Conservation (phyloP, 2,113 vertebrate genomes). For the Chrysemys picta region DNA sequence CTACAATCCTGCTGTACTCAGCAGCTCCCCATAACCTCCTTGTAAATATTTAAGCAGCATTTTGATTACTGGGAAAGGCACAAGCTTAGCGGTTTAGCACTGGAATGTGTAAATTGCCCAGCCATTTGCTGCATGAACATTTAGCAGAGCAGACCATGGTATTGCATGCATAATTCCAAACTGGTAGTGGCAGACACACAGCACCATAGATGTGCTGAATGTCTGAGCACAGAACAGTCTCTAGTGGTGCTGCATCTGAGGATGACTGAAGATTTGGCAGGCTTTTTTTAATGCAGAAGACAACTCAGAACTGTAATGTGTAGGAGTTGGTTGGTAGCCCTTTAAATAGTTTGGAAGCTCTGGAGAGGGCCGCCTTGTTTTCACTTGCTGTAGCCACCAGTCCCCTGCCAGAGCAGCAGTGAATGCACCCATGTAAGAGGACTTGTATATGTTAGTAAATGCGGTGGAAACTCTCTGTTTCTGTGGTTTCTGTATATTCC, state of each 20-base stretch:
- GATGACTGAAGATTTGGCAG: slow-evolving; percentile 47
- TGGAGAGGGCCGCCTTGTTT: not conserved
- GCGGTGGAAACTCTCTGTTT: not conserved
- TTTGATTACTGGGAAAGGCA: not conserved
- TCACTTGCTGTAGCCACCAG: not conserved
- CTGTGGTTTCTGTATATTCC: not conserved
- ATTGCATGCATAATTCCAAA: not conserved
- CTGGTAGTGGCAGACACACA: not conserved
- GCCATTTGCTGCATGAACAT: not conserved
- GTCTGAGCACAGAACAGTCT: not conserved
- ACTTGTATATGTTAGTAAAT: not conserved
- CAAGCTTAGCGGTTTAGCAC: not conserved
- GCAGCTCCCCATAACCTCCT: not conserved
- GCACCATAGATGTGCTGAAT: not conserved
- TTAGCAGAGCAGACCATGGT: not conserved
- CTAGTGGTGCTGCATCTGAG: not conserved
- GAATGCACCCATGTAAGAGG: not conserved
- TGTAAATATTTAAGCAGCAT: not conserved
- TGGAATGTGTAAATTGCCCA: not conserved
- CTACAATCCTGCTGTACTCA: not conserved
- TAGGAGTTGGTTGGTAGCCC: not conserved
- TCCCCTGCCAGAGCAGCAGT: not conserved
- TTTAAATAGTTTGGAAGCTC: not conserved
- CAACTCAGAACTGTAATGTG: too few species aligned
- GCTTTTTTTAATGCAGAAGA: not conserved